Base-by-base conservation (phyloP, 1,140 invertebrate species). In the Drosophila kurseongensis region DNA sequence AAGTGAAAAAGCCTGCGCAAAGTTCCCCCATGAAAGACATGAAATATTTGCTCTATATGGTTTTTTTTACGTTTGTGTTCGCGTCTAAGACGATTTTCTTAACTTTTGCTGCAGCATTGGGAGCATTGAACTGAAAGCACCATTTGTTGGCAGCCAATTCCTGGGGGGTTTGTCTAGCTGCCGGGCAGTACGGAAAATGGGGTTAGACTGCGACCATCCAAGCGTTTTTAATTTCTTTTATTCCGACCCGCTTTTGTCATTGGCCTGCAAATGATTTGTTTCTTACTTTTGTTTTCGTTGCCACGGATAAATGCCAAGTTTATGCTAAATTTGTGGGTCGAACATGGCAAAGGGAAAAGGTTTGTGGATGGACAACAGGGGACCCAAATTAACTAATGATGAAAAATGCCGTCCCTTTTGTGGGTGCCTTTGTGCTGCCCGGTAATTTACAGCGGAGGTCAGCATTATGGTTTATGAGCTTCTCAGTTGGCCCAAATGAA, bases 191-290 rank as follows among this genome's bases (percentile, higher is more conserved):
- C 7, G 38, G 16, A 13, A 18, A 38, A 12, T 29, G 35, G 44
- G 62, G 44, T 55, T 18, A 50, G 42, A 63, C 54, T 63, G 50
- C 45, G 78, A 36, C 38, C 58, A 63, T 54, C 56, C 72, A 63
- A 45, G 54, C 60, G 72, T 69, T 84, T 88, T 83, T 88, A 88
- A 88, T 89, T 88, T 78, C 83, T 89, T 89, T 89, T 89, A 80
- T 80, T 89, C 68, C 40, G 61, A 57, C 57, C 65, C 78, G 72
- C 58, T 63, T 66, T 79, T 75, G 71, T 48, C 56, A 66, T 54
- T 54, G 75, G 79, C 62, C 79, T 77, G 83, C 67, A 83, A 77
- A 69, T 89, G 86, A 83, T 89, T 88, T 88, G 68, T 56, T 61
- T 72, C 72, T 68, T 79, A 75, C 76, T 84, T 89, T 89, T 83